These are phyloP conservation scores for Epizoanthus rinbou DNA, from an alignment of 92 coral and sea anemone genomes.

Conservation along the genomic window DNA sequence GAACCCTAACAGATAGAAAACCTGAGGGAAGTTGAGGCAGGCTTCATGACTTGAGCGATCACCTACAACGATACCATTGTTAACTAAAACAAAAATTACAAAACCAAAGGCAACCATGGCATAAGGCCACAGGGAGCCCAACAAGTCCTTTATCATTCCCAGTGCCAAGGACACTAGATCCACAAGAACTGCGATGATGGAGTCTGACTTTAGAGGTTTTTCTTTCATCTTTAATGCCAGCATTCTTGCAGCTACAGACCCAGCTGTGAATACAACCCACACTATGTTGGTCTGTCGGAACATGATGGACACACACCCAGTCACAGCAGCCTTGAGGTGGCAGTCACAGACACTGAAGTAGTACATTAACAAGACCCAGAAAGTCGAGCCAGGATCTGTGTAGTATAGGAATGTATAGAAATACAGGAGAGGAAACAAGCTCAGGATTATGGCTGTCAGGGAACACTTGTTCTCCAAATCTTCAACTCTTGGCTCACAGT, in stretches of 20 bases:
- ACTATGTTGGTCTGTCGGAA: slow-evolving; percentile 90
- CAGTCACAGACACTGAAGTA: slow-evolving; percentile 71
- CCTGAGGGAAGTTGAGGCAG: slow-evolving; percentile 86
- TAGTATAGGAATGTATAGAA: slow-evolving; percentile 96
- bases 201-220: slow-evolving; percentile 10
- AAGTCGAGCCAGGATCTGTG: slow-evolving; percentile 92
- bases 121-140: slow-evolving; percentile 70
- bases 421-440: slow-evolving; percentile 77
- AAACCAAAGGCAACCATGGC: slow-evolving; percentile 66
- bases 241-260: slow-evolving; percentile 66
- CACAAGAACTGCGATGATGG: slow-evolving; percentile 46
- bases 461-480: slow-evolving; percentile 40
- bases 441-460: slow-evolving; percentile 68
- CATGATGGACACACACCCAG: slow-evolving; percentile 67
- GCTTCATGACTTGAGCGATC: slow-evolving; percentile 84
- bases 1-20: slow-evolving; percentile 82
- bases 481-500: not conserved
- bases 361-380: slow-evolving; percentile 91
- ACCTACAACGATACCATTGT: slow-evolving; percentile 90
- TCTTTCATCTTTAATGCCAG: slow-evolving; percentile 42
- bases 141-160: slow-evolving; percentile 43
- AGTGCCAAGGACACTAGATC: slow-evolving; percentile 45
- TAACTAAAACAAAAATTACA: slow-evolving; percentile 63
- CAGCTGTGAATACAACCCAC: slow-evolving; percentile 96
- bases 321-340: slow-evolving; percentile 73